Evolutionary conservation across 2,888 invertebrate genomes (phyloP).

Genomic region (Lepidonotus clava): DNA sequence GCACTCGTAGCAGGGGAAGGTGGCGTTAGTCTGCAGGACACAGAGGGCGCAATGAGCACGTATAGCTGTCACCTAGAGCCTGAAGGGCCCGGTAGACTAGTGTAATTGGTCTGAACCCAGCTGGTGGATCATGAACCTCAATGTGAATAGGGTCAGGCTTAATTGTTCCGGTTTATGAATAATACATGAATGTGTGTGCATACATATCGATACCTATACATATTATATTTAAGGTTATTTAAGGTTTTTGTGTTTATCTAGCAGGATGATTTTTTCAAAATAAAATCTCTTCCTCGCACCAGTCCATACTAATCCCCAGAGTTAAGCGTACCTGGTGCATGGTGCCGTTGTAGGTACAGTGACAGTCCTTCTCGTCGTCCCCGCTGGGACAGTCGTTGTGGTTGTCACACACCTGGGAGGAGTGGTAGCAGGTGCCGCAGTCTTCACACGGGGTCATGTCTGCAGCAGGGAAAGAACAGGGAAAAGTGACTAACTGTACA

Average conservation of each 20-base stretch:
- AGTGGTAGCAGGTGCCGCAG: neutral
- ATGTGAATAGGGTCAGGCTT: too few species aligned
- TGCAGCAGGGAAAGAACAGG: neutral
- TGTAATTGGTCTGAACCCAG: too few species aligned
- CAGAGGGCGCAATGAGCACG: neutral
- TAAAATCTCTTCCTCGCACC: too few species aligned
- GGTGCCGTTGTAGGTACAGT: neutral
- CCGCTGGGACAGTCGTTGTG: neutral
- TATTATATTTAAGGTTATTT: too few species aligned
- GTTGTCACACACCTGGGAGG: conserved; percentile 23
- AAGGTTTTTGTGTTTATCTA: too few species aligned
- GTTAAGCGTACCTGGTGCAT: neutral
- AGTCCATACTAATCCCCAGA: too few species aligned
- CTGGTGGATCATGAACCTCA: too few species aligned
- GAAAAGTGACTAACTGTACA: neutral
- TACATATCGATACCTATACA: too few species aligned
- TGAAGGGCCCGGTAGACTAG: too few species aligned
- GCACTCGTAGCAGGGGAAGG: conserved; percentile 25
- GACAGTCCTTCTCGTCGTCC: conserved; percentile 11
- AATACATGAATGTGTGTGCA: too few species aligned
- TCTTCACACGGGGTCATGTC: conserved; percentile 18
- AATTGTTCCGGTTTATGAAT: too few species aligned
- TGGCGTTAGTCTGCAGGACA: neutral
- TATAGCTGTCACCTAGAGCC: neutral
- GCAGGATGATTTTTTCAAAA: too few species aligned